These are phyloP conservation scores for Cyprinella venusta DNA, from an alignment of 2,797 vertebrate genomes.

Conservation along the genomic window DNA sequence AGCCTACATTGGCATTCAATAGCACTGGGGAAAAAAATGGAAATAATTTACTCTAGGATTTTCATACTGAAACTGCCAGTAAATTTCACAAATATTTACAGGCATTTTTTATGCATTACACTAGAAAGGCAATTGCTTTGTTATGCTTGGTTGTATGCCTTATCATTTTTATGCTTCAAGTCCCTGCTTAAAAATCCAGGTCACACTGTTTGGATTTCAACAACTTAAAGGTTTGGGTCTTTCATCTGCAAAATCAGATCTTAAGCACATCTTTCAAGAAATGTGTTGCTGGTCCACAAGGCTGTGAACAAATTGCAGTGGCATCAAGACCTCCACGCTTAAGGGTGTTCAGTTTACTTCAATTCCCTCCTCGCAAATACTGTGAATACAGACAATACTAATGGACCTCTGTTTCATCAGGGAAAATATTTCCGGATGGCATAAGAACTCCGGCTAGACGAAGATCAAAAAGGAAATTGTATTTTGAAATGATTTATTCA, in stretches of 20 bases:
- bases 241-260: constrained; percentile 37
- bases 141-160: neutral
- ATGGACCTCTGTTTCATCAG: neutral
- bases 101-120: neutral
- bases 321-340: constrained; percentile 1
- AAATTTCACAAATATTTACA: neutral
- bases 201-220: neutral
- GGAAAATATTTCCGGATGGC: neutral
- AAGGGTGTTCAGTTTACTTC: constrained; percentile 6
- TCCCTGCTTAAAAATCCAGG: constrained; percentile 16
- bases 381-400: constrained; percentile 21
- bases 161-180: constrained; percentile 17
- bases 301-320: neutral
- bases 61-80: neutral
- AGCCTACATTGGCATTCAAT: neutral
- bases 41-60: neutral
- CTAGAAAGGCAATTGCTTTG: constrained; percentile 8
- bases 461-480: constrained; percentile 13
- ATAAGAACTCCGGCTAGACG: neutral
- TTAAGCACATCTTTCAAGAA: constrained; percentile 6
- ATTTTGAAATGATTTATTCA: neutral
- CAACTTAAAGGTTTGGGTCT: constrained; percentile 33
- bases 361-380: neutral
- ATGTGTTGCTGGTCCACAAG: neutral
- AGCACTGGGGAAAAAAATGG: neutral